Conservation (phyloP, 2,888 invertebrate genomes). For the Aproaerema taeniolella region DNA sequence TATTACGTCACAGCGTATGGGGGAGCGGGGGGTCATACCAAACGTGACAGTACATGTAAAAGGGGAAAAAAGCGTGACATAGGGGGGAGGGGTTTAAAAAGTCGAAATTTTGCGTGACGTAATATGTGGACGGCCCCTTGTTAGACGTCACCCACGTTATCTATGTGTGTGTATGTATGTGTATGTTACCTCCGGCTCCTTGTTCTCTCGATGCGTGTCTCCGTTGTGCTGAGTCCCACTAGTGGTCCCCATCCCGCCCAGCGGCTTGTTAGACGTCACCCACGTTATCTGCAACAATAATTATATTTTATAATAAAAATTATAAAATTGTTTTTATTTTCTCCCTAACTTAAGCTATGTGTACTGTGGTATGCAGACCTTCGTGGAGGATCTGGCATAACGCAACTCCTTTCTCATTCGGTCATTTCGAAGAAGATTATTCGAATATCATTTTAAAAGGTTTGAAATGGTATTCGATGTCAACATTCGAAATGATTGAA, state of each 20-base stretch:
- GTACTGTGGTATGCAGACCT: neutral
- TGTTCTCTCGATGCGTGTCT: constrained; percentile 39
- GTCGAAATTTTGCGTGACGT: no score
- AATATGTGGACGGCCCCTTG: neutral
- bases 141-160: neutral
- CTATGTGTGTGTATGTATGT: neutral
- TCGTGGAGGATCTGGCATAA: neutral
- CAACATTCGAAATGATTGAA: no score
- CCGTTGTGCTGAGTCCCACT: constrained; percentile 37
- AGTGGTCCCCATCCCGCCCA: constrained; percentile 18
- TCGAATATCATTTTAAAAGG: neutral
- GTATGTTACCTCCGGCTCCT: constrained; percentile 39
- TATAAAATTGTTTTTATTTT: neutral
- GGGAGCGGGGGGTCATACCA: no score
- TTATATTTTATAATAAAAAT: no score
- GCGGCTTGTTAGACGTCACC: constrained; percentile 46
- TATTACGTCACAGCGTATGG: neutral
- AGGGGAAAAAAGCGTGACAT: no score
- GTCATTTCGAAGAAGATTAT: neutral
- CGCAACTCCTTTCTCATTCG: neutral
- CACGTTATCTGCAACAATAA: constrained; percentile 60
- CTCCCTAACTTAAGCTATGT: neutral
- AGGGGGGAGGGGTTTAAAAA: no score
- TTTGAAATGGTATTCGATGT: neutral
- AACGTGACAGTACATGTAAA: no score